Evolutionary conservation across 2,888 invertebrate species (phyloP), one percentile per base, ranked within the genome.

Genomic region (Axea sp.): DNA sequence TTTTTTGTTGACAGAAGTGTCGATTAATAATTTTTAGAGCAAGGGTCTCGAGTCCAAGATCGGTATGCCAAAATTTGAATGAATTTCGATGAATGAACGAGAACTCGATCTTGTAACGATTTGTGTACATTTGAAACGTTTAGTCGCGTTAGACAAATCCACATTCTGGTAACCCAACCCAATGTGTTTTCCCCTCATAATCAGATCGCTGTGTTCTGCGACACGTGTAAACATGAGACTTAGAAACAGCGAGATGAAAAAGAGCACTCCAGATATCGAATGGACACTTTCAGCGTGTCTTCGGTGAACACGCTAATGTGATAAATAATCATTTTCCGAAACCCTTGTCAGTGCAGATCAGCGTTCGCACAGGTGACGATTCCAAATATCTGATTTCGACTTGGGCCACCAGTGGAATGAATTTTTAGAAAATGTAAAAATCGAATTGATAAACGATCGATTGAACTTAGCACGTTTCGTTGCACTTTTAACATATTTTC

Each of bases 151-250:
- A 35, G 9, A 9, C 45, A 47, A 67, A 55, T 73, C 33, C 8
- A 51, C 41, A 73, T 67, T 60, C 53, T 65, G 37, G 73, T 68
- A 73, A 73, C 73, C 68, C 45, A 73, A 73, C 68, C 47, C 73
- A 35, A 67, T 30, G 35, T 68, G 51, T 62, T 73, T 60, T 68
- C 57, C 62, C 53, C 15, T 19, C 30, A 73, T 62, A 73, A 73
- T 68, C 73, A 57, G 62, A 73, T 73, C 62, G 31, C 39, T 35
- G 35, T 62, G 43, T 57, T 68, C 62, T 62, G 15, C 57, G 62
- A 73, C 73, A 73, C 73, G 68, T 73, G 73, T 73, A 73, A 73
- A 73, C 68, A 62, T 28, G 73, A 68, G 37, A 62, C 57, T 30
- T 43, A 6, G 45, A 55, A 57, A 60, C 7, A 47, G 33, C 33